These are phyloP conservation scores for Schizothorax lantsangensis DNA, from an alignment of 2,797 vertebrate genomes.

Conservation along the genomic window DNA sequence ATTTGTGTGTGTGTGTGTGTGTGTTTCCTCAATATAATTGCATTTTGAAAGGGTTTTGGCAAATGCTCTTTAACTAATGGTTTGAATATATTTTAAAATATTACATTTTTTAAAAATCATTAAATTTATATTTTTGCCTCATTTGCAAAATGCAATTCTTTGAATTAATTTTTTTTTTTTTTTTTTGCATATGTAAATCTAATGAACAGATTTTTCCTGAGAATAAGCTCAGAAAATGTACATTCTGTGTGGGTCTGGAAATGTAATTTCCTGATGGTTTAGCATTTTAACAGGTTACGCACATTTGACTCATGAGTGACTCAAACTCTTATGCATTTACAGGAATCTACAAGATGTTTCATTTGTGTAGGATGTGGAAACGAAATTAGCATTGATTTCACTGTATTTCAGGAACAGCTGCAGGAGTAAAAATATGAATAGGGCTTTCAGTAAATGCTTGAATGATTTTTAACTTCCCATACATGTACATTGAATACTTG, in stretches of 20 bases:
- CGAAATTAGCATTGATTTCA: constrained; percentile 22
- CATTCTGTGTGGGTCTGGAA: constrained; percentile 21
- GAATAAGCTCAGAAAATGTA: neutral
- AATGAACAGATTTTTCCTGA: neutral
- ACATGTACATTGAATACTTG: neutral
- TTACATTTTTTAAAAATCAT: neutral
- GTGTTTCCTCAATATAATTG: neutral
- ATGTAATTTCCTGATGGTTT: neutral
- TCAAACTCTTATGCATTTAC: constrained; percentile 24
- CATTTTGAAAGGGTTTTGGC: neutral
- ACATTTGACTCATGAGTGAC: neutral
- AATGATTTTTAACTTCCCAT: neutral
- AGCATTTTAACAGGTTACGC: neutral
- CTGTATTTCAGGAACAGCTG: constrained; percentile 3
- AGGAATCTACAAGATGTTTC: constrained; percentile 19
- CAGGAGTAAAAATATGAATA: neutral
- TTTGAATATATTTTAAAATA: neutral
- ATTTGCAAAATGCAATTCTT: neutral
- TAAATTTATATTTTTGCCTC: neutral
- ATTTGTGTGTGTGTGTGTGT: neutral
- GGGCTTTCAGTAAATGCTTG: neutral
- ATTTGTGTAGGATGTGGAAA: constrained; percentile 17
- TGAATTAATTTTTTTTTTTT: neutral
- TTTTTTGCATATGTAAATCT: neutral
- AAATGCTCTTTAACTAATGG: neutral